A percentile compares a stretch with the other conserved stretches of the same genome.
phyloP scores from a whole-genome alignment of 1,140 invertebrate genomes.

The Caenorhabditis inopinata region DNA sequence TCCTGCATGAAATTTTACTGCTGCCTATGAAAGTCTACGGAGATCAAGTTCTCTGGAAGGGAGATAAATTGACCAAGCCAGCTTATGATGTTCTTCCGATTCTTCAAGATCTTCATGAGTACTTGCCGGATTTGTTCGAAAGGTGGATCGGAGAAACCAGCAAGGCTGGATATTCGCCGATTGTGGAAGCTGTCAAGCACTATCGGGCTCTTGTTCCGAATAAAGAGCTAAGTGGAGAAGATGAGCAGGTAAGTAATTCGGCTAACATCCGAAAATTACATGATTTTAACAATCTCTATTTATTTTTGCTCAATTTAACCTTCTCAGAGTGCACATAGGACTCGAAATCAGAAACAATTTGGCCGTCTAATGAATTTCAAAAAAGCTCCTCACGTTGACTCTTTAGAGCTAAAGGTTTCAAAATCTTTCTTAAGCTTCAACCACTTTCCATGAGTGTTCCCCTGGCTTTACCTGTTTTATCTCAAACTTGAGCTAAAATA shows the following conservation, averaged over 20 bases:
- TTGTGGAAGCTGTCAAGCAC: background rate
- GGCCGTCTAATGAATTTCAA: background rate
- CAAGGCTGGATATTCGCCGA: conserved; percentile 11
- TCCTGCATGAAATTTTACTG: conserved; percentile 1
- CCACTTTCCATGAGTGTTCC: too few relatives aligned
- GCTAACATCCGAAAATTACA: too few relatives aligned
- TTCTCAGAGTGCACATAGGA: too few relatives aligned
- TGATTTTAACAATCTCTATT: too few relatives aligned
- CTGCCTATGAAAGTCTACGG: conserved; percentile 22
- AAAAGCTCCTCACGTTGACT: background rate
- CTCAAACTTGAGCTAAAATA: too few relatives aligned
- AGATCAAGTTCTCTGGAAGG: background rate
- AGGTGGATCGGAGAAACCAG: conserved; percentile 28
- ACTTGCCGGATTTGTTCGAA: background rate
- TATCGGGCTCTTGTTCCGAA: background rate
- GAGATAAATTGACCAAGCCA: background rate
- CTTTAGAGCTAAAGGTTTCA: conserved; percentile 2
- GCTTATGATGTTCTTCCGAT: conserved; percentile 37
- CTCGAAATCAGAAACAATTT: background rate
- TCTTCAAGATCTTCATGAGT: conserved; percentile 1
- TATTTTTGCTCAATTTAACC: too few relatives aligned
- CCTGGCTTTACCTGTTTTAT: too few relatives aligned
- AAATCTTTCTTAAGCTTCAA: too few relatives aligned
- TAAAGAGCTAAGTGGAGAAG: background rate
- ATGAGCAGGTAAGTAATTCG: background rate